phyloP scores from a whole-genome alignment of 2,113 vertebrate genomes.

The Megalops atlanticus region DNA sequence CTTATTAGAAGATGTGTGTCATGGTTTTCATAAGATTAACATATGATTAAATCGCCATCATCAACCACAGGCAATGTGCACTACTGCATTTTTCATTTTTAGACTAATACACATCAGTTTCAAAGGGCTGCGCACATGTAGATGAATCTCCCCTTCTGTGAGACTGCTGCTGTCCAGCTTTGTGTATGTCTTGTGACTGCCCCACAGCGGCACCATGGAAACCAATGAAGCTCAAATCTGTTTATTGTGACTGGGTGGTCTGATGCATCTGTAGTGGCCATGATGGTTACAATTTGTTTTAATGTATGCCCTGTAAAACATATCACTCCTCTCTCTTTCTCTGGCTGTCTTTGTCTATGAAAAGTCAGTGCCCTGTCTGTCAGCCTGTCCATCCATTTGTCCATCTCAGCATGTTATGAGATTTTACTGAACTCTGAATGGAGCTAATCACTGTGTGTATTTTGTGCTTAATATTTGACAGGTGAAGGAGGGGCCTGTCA shows the following conservation, averaged over 20 bases:
- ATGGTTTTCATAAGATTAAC: not conserved
- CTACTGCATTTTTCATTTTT: not conserved
- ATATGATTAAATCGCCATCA: not conserved
- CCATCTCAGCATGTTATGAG: too few species aligned
- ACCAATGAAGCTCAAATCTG: not conserved
- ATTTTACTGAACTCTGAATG: too few species aligned
- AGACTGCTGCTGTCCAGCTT: not conserved
- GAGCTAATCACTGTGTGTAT: too few species aligned
- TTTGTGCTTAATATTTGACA: too few species aligned
- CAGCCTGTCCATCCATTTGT: not conserved
- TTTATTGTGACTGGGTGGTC: not conserved
- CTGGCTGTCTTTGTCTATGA: not conserved
- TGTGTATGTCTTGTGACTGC: conserved; percentile 10
- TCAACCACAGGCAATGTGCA: not conserved
- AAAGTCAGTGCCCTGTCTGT: too few species aligned
- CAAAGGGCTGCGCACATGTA: not conserved
- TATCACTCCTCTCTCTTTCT: not conserved
- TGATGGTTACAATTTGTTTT: not conserved
- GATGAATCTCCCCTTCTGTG: not conserved
- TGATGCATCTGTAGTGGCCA: too few species aligned
- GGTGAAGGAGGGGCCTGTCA: too few species aligned
- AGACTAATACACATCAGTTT: not conserved
- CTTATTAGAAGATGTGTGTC: not conserved
- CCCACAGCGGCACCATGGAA: conserved; percentile 7
- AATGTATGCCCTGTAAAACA: not conserved